phyloP scores from a whole-genome alignment of 53 echinoderm and acorn worm genomes.

The Stichopus horrens region DNA sequence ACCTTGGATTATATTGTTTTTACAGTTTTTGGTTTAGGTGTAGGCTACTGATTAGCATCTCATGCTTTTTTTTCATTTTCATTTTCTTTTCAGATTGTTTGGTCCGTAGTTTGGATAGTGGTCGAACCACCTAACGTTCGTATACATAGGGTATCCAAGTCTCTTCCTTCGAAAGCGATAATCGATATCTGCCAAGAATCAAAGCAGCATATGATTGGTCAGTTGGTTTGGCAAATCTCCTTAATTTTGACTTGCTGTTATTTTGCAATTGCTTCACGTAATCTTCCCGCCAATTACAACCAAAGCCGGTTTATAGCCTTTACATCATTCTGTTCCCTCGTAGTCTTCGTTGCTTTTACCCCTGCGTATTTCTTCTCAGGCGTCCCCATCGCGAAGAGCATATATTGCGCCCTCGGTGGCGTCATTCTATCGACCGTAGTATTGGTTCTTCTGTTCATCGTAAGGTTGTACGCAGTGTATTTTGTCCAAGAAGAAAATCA shows the following conservation, averaged over 20 bases:
- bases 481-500: not conserved
- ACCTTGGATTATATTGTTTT: too few species aligned
- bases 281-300: constrained; percentile 82
- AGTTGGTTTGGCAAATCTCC: constrained; percentile 59
- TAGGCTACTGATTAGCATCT: too few species aligned
- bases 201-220: constrained; percentile 54
- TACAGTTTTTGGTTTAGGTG: too few species aligned
- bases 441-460: not conserved
- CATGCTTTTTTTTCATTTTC: not conserved
- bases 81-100: constrained; percentile 28
- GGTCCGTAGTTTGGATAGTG: constrained; percentile 44
- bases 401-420: not conserved
- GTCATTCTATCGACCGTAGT: not conserved
- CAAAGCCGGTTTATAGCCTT: constrained; percentile 78
- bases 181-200: not conserved
- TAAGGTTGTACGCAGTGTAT: not conserved
- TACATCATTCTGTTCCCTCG: constrained; percentile 61
- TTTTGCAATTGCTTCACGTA: constrained; percentile 64
- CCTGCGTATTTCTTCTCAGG: not conserved
- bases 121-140: constrained; percentile 38
- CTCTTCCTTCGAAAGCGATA: not conserved
- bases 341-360: constrained; percentile 57
- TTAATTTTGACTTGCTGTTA: constrained; percentile 57
- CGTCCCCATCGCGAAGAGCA: not conserved
- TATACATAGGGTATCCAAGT: not conserved